These are phyloP conservation scores for Tetrax tetrax DNA, from an alignment of 2,113 vertebrate genomes.

Conservation along the genomic window DNA sequence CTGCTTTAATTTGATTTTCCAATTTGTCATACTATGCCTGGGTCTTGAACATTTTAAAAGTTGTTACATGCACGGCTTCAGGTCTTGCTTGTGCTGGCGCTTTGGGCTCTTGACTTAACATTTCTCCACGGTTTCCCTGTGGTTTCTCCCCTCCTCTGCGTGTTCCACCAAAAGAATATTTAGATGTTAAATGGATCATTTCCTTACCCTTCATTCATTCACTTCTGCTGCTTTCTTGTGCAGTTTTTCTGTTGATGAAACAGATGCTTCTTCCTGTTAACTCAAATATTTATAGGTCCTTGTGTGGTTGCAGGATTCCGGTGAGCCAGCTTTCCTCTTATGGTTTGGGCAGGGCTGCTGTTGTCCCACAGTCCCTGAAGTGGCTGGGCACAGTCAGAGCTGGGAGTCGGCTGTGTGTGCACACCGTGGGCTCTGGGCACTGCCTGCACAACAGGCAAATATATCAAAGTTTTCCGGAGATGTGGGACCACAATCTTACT, in stretches of 20 bases:
- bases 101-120: background rate
- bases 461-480: background rate
- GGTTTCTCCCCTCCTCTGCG: background rate
- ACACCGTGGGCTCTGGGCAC: background rate
- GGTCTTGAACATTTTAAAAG: background rate
- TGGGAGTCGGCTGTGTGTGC: fast-evolving
- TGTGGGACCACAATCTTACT: background rate
- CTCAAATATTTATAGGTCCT: background rate
- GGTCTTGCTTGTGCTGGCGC: background rate
- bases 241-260: background rate
- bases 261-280: background rate
- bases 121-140: background rate
- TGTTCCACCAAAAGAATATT: background rate
- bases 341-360: background rate
- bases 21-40: background rate
- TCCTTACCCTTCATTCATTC: background rate
- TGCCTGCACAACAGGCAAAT: fast-evolving
- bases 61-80: fast-evolving
- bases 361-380: fast-evolving
- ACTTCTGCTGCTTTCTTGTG: background rate
- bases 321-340: background rate
- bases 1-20: background rate
- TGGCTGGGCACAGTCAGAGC: background rate
- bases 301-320: background rate
- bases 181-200: background rate